phyloP scores from a whole-genome alignment of 2,888 invertebrate genomes.

The Hirtodrosophila cameraria region DNA sequence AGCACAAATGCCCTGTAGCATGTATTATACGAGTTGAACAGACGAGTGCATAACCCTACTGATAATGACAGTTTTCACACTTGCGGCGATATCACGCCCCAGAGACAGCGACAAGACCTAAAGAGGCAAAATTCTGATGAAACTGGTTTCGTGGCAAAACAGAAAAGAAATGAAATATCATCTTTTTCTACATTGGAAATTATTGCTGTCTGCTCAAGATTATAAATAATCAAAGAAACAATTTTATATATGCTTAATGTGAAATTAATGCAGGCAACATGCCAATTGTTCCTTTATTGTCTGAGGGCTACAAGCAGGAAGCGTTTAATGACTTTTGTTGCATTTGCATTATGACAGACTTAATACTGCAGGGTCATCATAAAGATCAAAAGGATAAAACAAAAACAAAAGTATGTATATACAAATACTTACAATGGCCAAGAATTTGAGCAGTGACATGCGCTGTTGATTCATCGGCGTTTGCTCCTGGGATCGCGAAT shows the following conservation, averaged over 20 bases:
- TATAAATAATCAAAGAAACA: slow-evolving; percentile 62
- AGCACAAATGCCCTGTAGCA: slow-evolving; percentile 15
- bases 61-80: slow-evolving; percentile 50
- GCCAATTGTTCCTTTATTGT: slow-evolving; percentile 63
- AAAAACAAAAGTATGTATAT: background rate
- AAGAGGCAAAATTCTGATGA: slow-evolving; percentile 16
- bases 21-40: background rate
- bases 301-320: slow-evolving; percentile 66
- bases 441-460: slow-evolving; percentile 87
- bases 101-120: slow-evolving; percentile 5
- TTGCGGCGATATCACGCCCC: slow-evolving; percentile 45
- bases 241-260: slow-evolving; percentile 53
- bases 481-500: slow-evolving; percentile 43
- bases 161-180: slow-evolving; percentile 6
- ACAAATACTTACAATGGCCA: slow-evolving; percentile 90
- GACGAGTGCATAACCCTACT: slow-evolving; percentile 36
- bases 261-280: slow-evolving; percentile 66
- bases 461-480: slow-evolving; percentile 66
- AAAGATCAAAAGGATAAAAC: slow-evolving; percentile 18
- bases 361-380: slow-evolving; percentile 35
- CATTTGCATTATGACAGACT: slow-evolving; percentile 22
- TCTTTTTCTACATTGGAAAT: slow-evolving; percentile 24
- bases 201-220: slow-evolving; percentile 45
- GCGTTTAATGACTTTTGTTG: slow-evolving; percentile 18
- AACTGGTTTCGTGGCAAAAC: slow-evolving; percentile 39